Conservation (phyloP, 2,888 invertebrate species). For the Oscheius sp. region DNA sequence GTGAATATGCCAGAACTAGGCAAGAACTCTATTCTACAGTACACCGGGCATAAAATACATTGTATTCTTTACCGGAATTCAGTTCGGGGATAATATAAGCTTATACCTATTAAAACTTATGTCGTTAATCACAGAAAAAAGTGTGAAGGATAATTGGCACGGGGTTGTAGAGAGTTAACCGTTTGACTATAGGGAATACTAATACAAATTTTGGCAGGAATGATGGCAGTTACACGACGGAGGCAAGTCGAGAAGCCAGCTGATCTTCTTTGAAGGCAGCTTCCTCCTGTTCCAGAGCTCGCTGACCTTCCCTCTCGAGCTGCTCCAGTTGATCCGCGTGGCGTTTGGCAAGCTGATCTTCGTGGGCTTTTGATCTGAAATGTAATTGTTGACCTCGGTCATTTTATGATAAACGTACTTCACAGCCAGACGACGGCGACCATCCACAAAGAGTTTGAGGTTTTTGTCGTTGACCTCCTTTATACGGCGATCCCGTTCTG, state of each 20-base stretch:
- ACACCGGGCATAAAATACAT: conserved; percentile 29
- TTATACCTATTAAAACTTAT: conserved; percentile 9
- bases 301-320: conserved; percentile 63
- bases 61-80: conserved; percentile 18
- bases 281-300: conserved; percentile 68
- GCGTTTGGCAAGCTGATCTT: conserved; percentile 68
- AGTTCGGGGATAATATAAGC: conserved; percentile 5
- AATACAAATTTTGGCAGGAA: conserved; percentile 12
- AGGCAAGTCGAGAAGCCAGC: conserved; percentile 65
- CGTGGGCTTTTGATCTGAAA: conserved; percentile 67
- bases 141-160: conserved; percentile 28
- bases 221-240: conserved; percentile 61
- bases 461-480: conserved; percentile 88
- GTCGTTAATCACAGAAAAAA: conserved; percentile 15
- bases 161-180: neutral
- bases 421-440: conserved; percentile 68
- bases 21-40: conserved; percentile 2
- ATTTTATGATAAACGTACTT: conserved; percentile 48
- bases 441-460: conserved; percentile 73
- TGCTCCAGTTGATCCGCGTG: conserved; percentile 68
- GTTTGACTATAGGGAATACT: conserved; percentile 10
- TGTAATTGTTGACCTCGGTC: neutral
- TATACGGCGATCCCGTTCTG: conserved; percentile 88
- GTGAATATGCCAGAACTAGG: conserved; percentile 11
- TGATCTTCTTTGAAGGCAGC: conserved; percentile 68